Evolutionary conservation across 2,113 vertebrate genomes (phyloP), one percentile per base, ranked within the genome.

Genomic region (Oreocharis arfaki): DNA sequence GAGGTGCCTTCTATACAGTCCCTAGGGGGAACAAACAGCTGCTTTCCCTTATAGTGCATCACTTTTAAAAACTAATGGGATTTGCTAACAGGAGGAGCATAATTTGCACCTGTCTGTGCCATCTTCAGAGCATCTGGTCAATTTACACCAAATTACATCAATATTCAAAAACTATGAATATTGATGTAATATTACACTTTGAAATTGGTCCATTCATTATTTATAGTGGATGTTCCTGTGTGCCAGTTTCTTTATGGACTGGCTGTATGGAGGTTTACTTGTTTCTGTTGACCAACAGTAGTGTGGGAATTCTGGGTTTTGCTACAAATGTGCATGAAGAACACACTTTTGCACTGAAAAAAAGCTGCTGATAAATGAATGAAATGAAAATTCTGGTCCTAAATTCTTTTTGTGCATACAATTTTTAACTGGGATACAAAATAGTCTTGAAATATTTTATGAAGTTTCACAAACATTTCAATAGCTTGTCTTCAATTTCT

Each of bases 41-140:
- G 93, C 46, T 94, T 95, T 95, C 63, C 42, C 35, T 93, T 76
- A 70, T 26, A 96, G 55, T 63, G 33, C 13, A 80, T 59, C n/a
- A 57, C 67, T 85, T 81, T 46, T 91, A 55, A 89, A 82, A 70
- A 65, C 67, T 93, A 73, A 57, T 79, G 93, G 91, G 91, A 94
- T 93, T 93, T 83, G 14, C n/a, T 94, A 86, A 94, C 55, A 80
- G 82, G 57, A 94, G 61, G 85, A 89, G 80, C 90, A 80, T 91
- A 95, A 83, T 96, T 96, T 96, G 78, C 91, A 95, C 67, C 90
- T 93, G 91, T 67, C 87, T 61, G 24, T 79, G 59, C 42, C 21
- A 90, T 93, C 87, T 83, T 96, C 70, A 87, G 78, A 94, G 50
- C 93, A 97, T 94, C 87, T 97, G 96, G 89, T 94, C 93, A 90